phyloP scores from a whole-genome alignment of 2,797 vertebrate species.

The Nyctalus aviator region DNA sequence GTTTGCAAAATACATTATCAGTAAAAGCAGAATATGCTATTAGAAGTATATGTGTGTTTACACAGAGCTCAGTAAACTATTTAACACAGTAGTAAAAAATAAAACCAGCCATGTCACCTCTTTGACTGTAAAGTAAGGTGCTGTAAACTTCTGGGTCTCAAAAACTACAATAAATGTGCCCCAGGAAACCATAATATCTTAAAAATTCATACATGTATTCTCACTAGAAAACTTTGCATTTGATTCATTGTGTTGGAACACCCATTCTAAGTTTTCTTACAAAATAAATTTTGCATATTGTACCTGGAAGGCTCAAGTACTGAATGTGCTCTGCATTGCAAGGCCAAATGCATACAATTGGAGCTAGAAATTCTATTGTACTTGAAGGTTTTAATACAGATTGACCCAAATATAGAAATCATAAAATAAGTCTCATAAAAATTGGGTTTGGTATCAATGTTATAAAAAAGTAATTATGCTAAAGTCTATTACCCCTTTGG shows the following conservation, averaged over 20 bases:
- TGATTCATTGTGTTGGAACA: slow-evolving; percentile 50
- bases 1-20: slow-evolving; percentile 70
- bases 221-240: slow-evolving; percentile 56
- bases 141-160: slow-evolving; percentile 36
- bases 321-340: neutral
- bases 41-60: slow-evolving; percentile 55
- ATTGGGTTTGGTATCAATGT: neutral
- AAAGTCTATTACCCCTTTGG: neutral
- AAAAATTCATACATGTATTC: slow-evolving; percentile 43
- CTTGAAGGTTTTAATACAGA: slow-evolving; percentile 31
- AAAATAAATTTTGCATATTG: slow-evolving; percentile 29
- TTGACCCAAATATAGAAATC: slow-evolving; percentile 39
- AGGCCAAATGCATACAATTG: neutral
- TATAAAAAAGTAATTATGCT: neutral
- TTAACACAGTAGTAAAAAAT: slow-evolving; percentile 60
- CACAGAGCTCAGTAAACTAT: slow-evolving; percentile 60
- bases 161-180: slow-evolving; percentile 13
- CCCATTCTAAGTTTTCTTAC: slow-evolving; percentile 35
- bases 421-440: neutral
- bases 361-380: slow-evolving; percentile 46
- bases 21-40: slow-evolving; percentile 59
- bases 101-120: slow-evolving; percentile 36
- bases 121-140: neutral
- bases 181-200: neutral
- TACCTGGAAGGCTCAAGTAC: neutral